Conservation (phyloP, 2,797 vertebrate genomes). For the Leptoclinus maculatus region DNA sequence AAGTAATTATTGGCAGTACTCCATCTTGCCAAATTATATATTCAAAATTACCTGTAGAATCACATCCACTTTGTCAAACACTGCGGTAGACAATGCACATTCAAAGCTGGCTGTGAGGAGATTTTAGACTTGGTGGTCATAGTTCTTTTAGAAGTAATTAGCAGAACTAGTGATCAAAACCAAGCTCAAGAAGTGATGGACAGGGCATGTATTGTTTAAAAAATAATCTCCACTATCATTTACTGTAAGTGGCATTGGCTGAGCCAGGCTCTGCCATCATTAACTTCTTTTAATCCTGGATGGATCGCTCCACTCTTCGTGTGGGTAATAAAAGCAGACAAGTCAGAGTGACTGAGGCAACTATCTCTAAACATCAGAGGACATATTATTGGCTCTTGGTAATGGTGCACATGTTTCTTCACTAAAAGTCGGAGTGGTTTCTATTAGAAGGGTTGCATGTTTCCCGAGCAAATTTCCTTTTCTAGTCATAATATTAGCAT, state of each 20-base stretch:
- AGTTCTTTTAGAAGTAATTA: slow-evolving; percentile 54
- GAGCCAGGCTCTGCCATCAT: slow-evolving; percentile 30
- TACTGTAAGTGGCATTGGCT: slow-evolving; percentile 10
- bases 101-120: slow-evolving; percentile 57
- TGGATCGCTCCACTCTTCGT: slow-evolving; percentile 26
- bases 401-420: slow-evolving; percentile 15
- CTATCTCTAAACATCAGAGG: slow-evolving; percentile 18
- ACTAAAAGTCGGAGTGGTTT: slow-evolving; percentile 24
- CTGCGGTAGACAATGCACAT: slow-evolving; percentile 39
- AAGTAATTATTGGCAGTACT: slow-evolving; percentile 22
- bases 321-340: slow-evolving; percentile 13
- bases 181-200: slow-evolving; percentile 50
- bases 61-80: slow-evolving; percentile 61
- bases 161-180: slow-evolving; percentile 68
- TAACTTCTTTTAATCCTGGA: slow-evolving; percentile 30
- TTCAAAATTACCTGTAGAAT: slow-evolving; percentile 47
- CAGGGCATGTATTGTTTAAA: slow-evolving; percentile 20
- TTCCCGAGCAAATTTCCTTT: neutral
- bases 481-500: neutral
- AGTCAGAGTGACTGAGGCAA: neutral
- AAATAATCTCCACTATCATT: slow-evolving; percentile 28
- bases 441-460: slow-evolving; percentile 1
- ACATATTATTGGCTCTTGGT: slow-evolving; percentile 10
- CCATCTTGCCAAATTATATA: slow-evolving; percentile 24
- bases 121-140: slow-evolving; percentile 58